These are phyloP conservation scores for Helostoma temminkii DNA, from an alignment of 2,797 vertebrate genomes.

Conservation along the genomic window DNA sequence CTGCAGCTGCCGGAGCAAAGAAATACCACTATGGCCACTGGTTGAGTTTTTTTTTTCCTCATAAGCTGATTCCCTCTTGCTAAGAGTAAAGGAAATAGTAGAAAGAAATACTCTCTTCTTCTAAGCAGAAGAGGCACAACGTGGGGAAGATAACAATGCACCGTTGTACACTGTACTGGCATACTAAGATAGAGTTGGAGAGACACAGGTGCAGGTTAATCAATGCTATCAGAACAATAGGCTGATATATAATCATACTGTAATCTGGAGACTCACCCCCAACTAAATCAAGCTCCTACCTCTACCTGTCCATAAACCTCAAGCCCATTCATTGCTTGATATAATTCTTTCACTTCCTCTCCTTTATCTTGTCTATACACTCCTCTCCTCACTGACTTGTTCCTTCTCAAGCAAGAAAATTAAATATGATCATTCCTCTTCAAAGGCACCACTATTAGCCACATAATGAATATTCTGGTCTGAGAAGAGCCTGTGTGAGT, in stretches of 20 bases:
- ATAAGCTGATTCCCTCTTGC: slow-evolving; percentile 63
- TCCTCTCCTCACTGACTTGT: slow-evolving; percentile 57
- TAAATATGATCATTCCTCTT: slow-evolving; percentile 81
- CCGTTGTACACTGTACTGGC: slow-evolving; percentile 5
- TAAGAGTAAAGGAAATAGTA: slow-evolving; percentile 29
- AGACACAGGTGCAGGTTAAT: slow-evolving; percentile 74
- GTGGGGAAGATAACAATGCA: slow-evolving; percentile 41
- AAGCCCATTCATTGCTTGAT: slow-evolving; percentile 68
- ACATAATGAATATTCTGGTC: slow-evolving; percentile 82
- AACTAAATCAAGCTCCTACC: slow-evolving; percentile 9
- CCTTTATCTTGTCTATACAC: slow-evolving; percentile 61
- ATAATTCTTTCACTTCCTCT: slow-evolving; percentile 63
- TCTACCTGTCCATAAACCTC: slow-evolving; percentile 60
- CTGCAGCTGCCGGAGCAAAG: slow-evolving; percentile 71
- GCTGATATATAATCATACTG: slow-evolving; percentile 76
- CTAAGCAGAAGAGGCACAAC: slow-evolving; percentile 4
- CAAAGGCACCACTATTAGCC: slow-evolving; percentile 81
- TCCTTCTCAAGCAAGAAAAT: slow-evolving; percentile 74
- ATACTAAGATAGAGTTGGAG: slow-evolving; percentile 26
- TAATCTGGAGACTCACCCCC: slow-evolving; percentile 69
- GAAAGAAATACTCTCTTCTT: slow-evolving; percentile 33
- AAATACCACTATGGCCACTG: slow-evolving; percentile 70
- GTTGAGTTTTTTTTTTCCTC: slow-evolving; percentile 46
- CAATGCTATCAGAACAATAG: slow-evolving; percentile 67
- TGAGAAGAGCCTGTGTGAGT: slow-evolving; percentile 48